A percentile compares a stretch with the other conserved stretches of the same genome.
phyloP scores from a whole-genome alignment of 2,113 vertebrate genomes.

The Eira barbara region DNA sequence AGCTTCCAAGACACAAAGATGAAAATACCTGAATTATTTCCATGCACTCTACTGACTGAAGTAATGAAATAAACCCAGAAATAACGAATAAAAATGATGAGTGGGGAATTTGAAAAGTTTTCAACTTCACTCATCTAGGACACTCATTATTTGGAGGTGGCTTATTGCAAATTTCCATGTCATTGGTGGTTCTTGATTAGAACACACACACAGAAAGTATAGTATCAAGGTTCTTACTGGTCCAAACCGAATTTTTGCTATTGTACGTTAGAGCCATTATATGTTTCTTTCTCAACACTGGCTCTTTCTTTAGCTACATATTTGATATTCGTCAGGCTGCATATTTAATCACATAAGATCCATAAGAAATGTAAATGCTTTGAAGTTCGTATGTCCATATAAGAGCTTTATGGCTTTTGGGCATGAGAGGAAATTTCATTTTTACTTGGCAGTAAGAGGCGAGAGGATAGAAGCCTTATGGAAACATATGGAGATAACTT shows the following conservation, averaged over 20 bases:
- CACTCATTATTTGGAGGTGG: background rate
- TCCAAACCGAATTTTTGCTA: background rate
- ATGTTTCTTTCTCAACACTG: fast-evolving
- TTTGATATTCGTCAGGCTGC: background rate
- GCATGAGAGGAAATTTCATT: background rate
- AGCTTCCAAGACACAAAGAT: background rate
- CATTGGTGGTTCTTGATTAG: background rate
- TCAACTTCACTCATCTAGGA: background rate
- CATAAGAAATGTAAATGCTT: conserved; percentile 5
- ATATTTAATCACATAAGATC: background rate
- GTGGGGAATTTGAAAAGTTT: background rate
- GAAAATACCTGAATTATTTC: background rate
- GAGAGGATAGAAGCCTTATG: background rate
- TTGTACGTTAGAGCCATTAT: background rate
- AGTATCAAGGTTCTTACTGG: background rate
- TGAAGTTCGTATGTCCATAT: background rate
- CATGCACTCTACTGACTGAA: background rate
- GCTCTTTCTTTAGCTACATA: background rate
- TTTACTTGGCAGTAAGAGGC: background rate
- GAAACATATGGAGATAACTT: background rate
- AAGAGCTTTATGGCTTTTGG: background rate
- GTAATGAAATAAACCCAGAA: background rate
- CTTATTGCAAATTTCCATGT: background rate
- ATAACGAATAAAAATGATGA: background rate
- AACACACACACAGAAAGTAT: background rate